A percentile compares a stretch with the other conserved stretches of the same genome.
Evolutionary conservation across 2,797 vertebrate genomes (phyloP).

Genomic region (Onychomys torridus): DNA sequence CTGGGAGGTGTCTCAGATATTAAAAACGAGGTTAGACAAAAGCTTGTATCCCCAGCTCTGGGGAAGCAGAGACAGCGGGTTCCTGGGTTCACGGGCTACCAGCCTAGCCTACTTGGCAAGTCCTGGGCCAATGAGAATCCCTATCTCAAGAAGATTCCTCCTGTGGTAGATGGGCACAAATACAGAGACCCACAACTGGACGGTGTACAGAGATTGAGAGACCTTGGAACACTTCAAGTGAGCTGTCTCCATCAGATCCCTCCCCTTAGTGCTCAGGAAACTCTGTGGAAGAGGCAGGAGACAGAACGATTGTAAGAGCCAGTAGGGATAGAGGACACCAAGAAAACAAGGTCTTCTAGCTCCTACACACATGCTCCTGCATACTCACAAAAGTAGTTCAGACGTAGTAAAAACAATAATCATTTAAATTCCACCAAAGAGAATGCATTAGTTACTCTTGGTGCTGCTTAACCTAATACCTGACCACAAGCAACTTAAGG

Average conservation of each 20-base stretch:
- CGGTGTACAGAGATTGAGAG: not conserved
- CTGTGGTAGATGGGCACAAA: not conserved
- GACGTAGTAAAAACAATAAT: too few relatives aligned
- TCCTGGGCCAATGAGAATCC: not conserved
- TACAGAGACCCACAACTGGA: not conserved
- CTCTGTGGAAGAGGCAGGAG: not conserved
- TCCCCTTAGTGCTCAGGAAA: not conserved
- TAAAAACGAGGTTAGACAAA: conserved; percentile 5
- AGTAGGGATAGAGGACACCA: not conserved
- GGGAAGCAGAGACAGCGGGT: not conserved
- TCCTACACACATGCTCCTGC: too few relatives aligned
- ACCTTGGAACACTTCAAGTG: not conserved
- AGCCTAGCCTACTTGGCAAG: not conserved
- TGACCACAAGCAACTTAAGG: not conserved
- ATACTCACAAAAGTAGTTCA: too few relatives aligned
- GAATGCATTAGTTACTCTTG: too few relatives aligned
- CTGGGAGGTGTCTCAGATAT: not conserved
- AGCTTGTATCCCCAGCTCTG: not conserved
- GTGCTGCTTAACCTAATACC: too few relatives aligned
- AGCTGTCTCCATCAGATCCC: not conserved
- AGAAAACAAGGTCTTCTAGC: not conserved
- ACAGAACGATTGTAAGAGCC: not conserved
- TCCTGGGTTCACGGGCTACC: not conserved
- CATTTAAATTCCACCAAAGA: too few relatives aligned
- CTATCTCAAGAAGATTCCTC: not conserved